These are phyloP conservation scores for Anneissia japonica DNA, from an alignment of 35 echinoderm and acorn worm genomes.

Conservation along the genomic window DNA sequence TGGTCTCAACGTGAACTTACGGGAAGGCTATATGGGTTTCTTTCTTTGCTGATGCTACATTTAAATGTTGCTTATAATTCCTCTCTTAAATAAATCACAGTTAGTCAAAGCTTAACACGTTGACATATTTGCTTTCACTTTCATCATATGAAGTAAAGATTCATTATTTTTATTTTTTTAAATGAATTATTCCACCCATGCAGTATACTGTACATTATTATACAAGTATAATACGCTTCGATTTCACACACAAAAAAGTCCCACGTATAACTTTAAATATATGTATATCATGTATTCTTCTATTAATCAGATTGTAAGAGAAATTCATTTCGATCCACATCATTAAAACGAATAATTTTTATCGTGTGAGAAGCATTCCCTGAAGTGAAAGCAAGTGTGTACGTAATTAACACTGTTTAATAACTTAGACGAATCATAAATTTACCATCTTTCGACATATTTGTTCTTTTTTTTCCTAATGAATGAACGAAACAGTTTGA, in stretches of 20 bases:
- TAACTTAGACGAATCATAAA: not conserved
- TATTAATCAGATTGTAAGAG: not conserved
- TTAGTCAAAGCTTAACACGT: too few species aligned
- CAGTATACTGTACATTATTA: not conserved
- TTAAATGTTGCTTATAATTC: too few species aligned
- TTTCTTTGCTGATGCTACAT: too few species aligned
- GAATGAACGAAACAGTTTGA: too few species aligned
- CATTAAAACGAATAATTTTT: not conserved
- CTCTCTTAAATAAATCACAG: too few species aligned
- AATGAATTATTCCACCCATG: not conserved
- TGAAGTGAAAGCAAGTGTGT: not conserved
- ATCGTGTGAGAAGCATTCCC: not conserved
- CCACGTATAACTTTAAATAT: not conserved
- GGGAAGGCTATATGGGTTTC: too few species aligned
- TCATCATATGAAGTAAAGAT: too few species aligned
- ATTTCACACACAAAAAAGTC: not conserved
- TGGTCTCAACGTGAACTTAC: too few species aligned
- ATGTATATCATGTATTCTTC: not conserved
- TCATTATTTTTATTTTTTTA: not conserved
- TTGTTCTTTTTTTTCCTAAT: too few species aligned
- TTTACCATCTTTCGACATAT: too few species aligned
- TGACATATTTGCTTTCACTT: too few species aligned
- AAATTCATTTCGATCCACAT: not conserved
- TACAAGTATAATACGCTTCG: not conserved
- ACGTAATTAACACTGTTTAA: not conserved